Evolutionary conservation across 1,140 invertebrate species (phyloP).

Genomic region (Macrostomum lignano): DNA sequence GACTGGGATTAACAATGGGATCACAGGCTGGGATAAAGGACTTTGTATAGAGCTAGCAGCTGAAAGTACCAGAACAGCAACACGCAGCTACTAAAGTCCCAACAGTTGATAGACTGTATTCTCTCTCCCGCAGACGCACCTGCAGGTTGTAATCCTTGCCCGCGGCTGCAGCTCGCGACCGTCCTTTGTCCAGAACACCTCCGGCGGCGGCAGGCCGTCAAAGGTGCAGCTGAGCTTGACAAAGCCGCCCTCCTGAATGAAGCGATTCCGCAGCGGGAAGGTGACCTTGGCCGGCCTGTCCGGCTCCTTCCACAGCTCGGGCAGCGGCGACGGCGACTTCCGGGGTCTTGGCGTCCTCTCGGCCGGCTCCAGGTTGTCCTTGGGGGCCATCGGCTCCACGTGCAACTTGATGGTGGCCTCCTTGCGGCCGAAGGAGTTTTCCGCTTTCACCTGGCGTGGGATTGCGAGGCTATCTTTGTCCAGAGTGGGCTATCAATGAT

Average conservation of each 20-base stretch:
- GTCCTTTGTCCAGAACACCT: slow-evolving; percentile 53
- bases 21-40: no score
- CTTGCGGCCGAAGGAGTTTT: slow-evolving; percentile 79
- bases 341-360: background rate
- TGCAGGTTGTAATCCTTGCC: no score
- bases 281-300: slow-evolving; percentile 51
- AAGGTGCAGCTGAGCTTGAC: slow-evolving; percentile 88
- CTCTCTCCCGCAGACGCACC: no score
- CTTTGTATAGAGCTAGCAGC: no score
- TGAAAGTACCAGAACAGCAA: no score
- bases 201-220: slow-evolving; percentile 63
- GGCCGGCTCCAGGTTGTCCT: background rate
- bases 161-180: no score
- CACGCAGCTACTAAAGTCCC: no score
- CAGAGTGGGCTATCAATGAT: no score
- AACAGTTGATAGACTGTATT: no score
- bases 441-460: slow-evolving; percentile 78
- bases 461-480: no score
- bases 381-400: slow-evolving; percentile 45
- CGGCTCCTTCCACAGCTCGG: slow-evolving; percentile 12
- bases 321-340: background rate
- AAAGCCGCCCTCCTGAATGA: slow-evolving; percentile 47
- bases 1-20: no score
- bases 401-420: slow-evolving; percentile 89
- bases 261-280: slow-evolving; percentile 75